Percentiles rank a stretch among this genome's conserved stretches.
These are phyloP conservation scores for Pongo abelii DNA, from an alignment of 2,113 vertebrate species.

Conservation along the genomic window DNA sequence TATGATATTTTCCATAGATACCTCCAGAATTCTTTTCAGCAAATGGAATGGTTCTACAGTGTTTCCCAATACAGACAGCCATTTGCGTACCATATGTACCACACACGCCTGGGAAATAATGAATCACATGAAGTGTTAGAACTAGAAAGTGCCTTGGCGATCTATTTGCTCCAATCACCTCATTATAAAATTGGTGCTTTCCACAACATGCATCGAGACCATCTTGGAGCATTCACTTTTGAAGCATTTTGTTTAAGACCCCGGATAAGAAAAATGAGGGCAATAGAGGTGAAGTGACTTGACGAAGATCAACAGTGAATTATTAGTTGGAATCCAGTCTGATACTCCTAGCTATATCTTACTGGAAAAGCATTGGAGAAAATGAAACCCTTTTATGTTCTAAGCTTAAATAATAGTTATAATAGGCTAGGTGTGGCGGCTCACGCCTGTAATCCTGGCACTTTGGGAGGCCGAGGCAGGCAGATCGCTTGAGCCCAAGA, in stretches of 20 bases:
- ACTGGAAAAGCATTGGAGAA: background rate
- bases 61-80: background rate
- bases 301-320: background rate
- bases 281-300: background rate
- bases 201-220: background rate
- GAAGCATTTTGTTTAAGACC: background rate
- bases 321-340: background rate
- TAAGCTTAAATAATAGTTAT: background rate
- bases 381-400: constrained; percentile 23
- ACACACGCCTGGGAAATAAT: background rate
- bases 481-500: no score
- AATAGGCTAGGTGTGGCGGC: background rate
- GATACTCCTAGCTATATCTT: background rate
- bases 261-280: background rate
- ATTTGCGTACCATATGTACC: background rate
- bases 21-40: background rate
- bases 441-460: no score
- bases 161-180: background rate
- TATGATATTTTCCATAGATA: background rate
- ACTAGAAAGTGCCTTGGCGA: background rate
- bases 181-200: background rate
- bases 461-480: no score
- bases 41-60: background rate
- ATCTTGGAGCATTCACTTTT: background rate
- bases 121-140: background rate